Conservation (phyloP, 2,113 vertebrate genomes). For the Rhegmatorhina hoffmannsi region DNA sequence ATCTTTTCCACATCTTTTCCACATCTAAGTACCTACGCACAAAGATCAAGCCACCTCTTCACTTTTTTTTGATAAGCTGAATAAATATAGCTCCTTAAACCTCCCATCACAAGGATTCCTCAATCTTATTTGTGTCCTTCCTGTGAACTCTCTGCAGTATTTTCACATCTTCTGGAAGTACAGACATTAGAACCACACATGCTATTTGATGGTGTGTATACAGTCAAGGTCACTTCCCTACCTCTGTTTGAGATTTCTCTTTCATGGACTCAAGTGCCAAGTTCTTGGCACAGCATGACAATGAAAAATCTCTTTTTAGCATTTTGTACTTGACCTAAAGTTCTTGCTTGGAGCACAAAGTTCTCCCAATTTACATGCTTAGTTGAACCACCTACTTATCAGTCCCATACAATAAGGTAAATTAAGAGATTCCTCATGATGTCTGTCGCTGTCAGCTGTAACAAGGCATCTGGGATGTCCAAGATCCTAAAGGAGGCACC, state of each 20-base stretch:
- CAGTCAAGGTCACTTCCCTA: neutral
- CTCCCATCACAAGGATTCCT: neutral
- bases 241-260: constrained; percentile 12
- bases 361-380: neutral
- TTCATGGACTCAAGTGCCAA: neutral
- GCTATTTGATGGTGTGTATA: neutral
- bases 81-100: constrained; percentile 37
- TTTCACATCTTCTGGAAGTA: constrained; percentile 3
- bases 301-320: neutral
- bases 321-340: neutral
- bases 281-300: neutral
- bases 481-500: neutral
- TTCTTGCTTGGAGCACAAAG: neutral
- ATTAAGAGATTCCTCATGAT: neutral
- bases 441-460: neutral
- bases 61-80: constrained; percentile 49
- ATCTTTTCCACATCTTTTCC: constrained; percentile 47
- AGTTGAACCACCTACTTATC: neutral
- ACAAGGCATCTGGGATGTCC: neutral
- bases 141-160: constrained; percentile 25
- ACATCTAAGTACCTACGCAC: neutral
- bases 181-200: neutral
- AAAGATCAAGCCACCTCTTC: constrained; percentile 25
- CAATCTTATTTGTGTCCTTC: neutral
- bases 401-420: neutral